Conservation (phyloP, 2,888 invertebrate genomes). For the Anthrax anthrax region DNA sequence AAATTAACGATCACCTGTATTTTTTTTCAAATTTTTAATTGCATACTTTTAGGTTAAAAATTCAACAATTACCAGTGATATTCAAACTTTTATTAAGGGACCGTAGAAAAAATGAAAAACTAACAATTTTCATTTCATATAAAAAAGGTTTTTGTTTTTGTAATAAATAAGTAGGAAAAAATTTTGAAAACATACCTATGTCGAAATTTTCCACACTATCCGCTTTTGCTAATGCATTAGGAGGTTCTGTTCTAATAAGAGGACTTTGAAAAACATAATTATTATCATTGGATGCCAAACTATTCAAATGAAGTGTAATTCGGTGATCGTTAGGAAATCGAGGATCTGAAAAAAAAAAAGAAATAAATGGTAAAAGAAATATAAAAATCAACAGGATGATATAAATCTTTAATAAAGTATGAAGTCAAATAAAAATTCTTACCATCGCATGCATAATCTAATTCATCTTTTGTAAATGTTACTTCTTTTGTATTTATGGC, state of each 20-base stretch:
- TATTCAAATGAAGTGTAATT: conserved; percentile 16
- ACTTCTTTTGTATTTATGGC: conserved; percentile 75
- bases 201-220: conserved; percentile 18
- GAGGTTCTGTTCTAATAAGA: conserved; percentile 17
- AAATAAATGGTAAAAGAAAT: background rate
- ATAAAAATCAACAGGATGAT: no score
- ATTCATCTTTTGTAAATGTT: conserved; percentile 70
- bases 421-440: conserved; percentile 21
- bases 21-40: no score
- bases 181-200: conserved; percentile 16
- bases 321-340: conserved; percentile 19
- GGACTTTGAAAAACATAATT: conserved; percentile 19
- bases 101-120: no score
- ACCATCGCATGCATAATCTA: conserved; percentile 76
- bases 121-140: no score
- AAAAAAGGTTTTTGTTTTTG: no score
- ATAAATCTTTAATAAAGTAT: no score
- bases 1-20: no score
- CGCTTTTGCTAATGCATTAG: conserved; percentile 15
- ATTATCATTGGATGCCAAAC: conserved; percentile 10
- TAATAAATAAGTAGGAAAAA: no score
- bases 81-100: no score
- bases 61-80: no score
- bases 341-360: conserved; percentile 14
- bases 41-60: no score